Evolutionary conservation across 2,113 vertebrate genomes (phyloP).

Genomic region (Aramus guarauna): DNA sequence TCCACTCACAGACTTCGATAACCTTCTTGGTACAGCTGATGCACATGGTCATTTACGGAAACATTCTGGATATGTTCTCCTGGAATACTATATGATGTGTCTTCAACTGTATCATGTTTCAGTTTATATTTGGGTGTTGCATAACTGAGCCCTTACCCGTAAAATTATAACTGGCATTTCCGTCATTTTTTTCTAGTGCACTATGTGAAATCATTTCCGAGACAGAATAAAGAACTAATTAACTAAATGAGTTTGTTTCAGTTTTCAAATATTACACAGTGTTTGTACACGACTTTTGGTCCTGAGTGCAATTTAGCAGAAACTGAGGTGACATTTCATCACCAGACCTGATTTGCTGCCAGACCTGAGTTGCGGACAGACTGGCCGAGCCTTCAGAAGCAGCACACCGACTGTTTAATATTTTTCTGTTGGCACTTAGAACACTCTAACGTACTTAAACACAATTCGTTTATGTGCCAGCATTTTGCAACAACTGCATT

Average conservation of each 20-base stretch:
- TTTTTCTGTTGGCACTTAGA: neutral
- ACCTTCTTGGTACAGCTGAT: neutral
- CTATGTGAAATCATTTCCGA: neutral
- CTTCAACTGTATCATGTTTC: neutral
- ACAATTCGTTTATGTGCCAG: neutral
- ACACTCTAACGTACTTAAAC: fast-evolving
- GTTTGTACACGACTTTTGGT: neutral
- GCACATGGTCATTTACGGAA: neutral
- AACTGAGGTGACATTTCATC: neutral
- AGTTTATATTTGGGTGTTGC: constrained; percentile 57
- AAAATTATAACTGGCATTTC: neutral
- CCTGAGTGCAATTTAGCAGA: neutral
- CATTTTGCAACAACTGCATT: neutral
- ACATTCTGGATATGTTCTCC: neutral
- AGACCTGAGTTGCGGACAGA: neutral
- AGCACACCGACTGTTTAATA: fast-evolving
- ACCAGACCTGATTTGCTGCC: neutral
- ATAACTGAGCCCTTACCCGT: neutral
- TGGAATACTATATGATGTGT: neutral
- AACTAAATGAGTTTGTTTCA: neutral
- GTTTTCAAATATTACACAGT: fast-evolving
- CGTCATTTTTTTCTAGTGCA: neutral
- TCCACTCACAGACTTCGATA: neutral
- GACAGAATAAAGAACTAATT: neutral
- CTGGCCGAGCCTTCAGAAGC: neutral